phyloP scores from a whole-genome alignment of 2,888 invertebrate genomes.

The Leptopilina myrica region DNA sequence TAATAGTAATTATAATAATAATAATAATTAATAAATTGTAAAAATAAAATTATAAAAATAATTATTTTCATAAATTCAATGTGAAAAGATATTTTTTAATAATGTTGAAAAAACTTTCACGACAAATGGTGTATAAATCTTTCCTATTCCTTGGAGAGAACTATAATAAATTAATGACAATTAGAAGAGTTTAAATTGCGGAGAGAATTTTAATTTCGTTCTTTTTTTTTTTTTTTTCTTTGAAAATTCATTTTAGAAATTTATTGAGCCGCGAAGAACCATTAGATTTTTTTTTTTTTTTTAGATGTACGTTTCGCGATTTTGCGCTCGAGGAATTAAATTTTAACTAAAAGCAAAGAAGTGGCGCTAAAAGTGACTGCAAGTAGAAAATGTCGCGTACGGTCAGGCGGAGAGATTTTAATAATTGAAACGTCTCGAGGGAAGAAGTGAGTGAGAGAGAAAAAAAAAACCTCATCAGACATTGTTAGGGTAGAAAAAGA shows the following conservation, averaged over 20 bases:
- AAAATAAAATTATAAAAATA: too few species aligned
- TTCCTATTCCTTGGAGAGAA: background rate
- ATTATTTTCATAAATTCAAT: too few species aligned
- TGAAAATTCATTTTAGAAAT: background rate
- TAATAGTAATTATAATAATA: too few species aligned
- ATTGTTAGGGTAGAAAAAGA: conserved; percentile 18
- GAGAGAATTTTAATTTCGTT: background rate
- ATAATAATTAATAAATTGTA: too few species aligned
- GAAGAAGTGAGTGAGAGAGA: background rate
- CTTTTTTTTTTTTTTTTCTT: background rate
- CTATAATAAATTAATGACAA: background rate
- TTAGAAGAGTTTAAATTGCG: background rate
- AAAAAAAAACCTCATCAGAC: conserved; percentile 29
- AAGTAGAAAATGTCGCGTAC: conserved; percentile 39
- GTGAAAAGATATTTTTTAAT: too few species aligned
- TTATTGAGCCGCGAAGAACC: conserved; percentile 1
- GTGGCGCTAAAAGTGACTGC: conserved; percentile 35
- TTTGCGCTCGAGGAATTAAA: conserved; percentile 16
- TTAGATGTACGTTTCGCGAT: conserved; percentile 21
- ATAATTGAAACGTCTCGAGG: conserved; percentile 38
- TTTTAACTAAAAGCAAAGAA: conserved; percentile 34
- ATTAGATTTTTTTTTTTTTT: conserved; percentile 18
- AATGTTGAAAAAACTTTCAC: too few species aligned
- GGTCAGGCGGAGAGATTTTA: conserved; percentile 38
- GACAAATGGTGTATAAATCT: too few species aligned